These are phyloP conservation scores for Drosophila helvetica DNA, from an alignment of 2,888 invertebrate species.

Conservation along the genomic window DNA sequence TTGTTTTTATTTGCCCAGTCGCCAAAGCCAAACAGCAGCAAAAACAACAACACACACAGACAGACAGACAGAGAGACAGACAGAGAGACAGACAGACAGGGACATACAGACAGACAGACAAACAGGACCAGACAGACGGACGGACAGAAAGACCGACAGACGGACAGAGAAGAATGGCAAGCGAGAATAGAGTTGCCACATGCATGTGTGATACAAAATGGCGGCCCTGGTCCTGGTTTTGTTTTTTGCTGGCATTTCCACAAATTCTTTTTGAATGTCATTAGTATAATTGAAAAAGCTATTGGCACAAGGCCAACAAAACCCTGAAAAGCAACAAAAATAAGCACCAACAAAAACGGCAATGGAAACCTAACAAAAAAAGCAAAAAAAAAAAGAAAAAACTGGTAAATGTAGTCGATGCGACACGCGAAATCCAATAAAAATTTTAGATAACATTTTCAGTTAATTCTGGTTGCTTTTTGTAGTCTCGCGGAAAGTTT, in stretches of 20 bases:
- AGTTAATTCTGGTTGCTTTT: constrained; percentile 7
- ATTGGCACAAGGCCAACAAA: constrained; percentile 73
- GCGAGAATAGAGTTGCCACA: constrained; percentile 38
- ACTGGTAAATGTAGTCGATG: constrained; percentile 64
- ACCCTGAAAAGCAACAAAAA: constrained; percentile 35
- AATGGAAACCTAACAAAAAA: constrained; percentile 15
- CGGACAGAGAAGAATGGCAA: constrained; percentile 1
- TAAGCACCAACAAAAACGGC: constrained; percentile 12
- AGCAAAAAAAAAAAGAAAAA: constrained; percentile 65
- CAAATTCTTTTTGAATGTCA: constrained; percentile 79
- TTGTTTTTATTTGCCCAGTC: constrained; percentile 76
- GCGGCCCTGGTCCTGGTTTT: constrained; percentile 22
- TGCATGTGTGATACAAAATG: constrained; percentile 48
- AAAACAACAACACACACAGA: constrained; percentile 29
- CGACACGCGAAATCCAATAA: constrained; percentile 76
- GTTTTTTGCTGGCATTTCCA: constrained; percentile 65
- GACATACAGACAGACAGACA: not conserved
- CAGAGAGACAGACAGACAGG: not conserved
- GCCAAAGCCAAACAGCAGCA: constrained; percentile 61
- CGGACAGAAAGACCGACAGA: not conserved
- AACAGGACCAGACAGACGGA: not conserved
- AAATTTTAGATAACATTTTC: constrained; percentile 42
- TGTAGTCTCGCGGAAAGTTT: constrained; percentile 55
- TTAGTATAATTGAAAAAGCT: constrained; percentile 78
- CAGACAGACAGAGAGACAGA: not conserved